A percentile compares a stretch with the other conserved stretches of the same genome.
Conservation (phyloP, 2,888 invertebrate genomes). For the Bellardia bayeri region DNA sequence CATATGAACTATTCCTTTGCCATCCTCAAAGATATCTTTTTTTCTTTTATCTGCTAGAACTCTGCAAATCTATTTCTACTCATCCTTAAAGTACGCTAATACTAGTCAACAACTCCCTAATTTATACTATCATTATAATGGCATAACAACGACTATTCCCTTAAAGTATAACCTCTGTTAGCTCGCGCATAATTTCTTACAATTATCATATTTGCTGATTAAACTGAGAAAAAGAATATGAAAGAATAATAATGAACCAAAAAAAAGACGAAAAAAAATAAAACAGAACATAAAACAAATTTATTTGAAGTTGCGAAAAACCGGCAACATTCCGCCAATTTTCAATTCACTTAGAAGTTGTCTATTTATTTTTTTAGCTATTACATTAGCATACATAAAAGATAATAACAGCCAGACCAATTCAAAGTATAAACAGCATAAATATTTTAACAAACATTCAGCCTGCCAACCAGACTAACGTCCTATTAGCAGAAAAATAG, state of each 20-base stretch:
- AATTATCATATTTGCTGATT: slow-evolving; percentile 70
- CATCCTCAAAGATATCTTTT: not conserved
- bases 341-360: slow-evolving; percentile 29
- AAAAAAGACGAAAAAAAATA: not conserved
- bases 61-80: not conserved
- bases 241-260: slow-evolving; percentile 25
- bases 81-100: slow-evolving; percentile 20
- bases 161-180: slow-evolving; percentile 37
- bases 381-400: slow-evolving; percentile 69
- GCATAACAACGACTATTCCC: not conserved
- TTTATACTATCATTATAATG: slow-evolving; percentile 25
- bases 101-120: slow-evolving; percentile 3
- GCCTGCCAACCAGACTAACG: slow-evolving; percentile 28
- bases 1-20: too few species aligned
- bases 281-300: slow-evolving; percentile 7
- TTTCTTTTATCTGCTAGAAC: not conserved
- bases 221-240: slow-evolving; percentile 27
- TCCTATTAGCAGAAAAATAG: slow-evolving; percentile 45
- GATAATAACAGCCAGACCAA: slow-evolving; percentile 65
- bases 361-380: slow-evolving; percentile 22
- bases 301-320: slow-evolving; percentile 44
- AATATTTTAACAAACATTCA: slow-evolving; percentile 49
- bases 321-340: slow-evolving; percentile 44
- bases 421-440: slow-evolving; percentile 65
- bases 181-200: slow-evolving; percentile 28